Conservation (phyloP, 64 coral and sea anemone genomes). For the Hydrozoanthus tunicans region DNA sequence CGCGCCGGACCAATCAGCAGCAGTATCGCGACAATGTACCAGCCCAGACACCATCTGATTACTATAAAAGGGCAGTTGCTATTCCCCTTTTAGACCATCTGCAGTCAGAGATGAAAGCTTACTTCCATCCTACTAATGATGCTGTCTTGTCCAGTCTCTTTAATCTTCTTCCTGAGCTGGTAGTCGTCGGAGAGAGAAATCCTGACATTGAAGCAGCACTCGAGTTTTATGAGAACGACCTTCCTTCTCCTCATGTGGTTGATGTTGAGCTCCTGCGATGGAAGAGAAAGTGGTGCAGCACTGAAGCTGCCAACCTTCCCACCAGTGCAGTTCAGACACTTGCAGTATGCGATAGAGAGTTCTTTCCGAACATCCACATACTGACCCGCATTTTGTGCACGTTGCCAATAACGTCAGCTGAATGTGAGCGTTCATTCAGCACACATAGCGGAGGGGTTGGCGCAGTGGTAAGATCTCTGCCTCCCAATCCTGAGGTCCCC, state of each 20-base stretch:
- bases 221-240: neutral
- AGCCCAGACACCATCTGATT: constrained; percentile 20
- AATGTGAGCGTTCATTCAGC: constrained; percentile 18
- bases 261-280: constrained; percentile 8
- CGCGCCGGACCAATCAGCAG: constrained; percentile 37
- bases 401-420: neutral
- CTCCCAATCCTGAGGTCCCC: no score
- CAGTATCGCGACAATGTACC: constrained; percentile 44
- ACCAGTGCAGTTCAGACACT: neutral
- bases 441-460: neutral
- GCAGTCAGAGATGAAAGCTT: neutral
- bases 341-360: neutral
- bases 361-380: neutral
- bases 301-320: neutral
- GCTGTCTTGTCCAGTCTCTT: neutral
- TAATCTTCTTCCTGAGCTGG: neutral
- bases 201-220: neutral
- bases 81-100: constrained; percentile 19
- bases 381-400: constrained; percentile 24
- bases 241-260: neutral
- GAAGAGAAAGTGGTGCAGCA: neutral
- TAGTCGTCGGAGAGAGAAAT: neutral
- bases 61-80: constrained; percentile 21
- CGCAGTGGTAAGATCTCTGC: no score
- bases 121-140: constrained; percentile 4